phyloP scores from a whole-genome alignment of 2,888 invertebrate species.

The Andrena chrysosceles region DNA sequence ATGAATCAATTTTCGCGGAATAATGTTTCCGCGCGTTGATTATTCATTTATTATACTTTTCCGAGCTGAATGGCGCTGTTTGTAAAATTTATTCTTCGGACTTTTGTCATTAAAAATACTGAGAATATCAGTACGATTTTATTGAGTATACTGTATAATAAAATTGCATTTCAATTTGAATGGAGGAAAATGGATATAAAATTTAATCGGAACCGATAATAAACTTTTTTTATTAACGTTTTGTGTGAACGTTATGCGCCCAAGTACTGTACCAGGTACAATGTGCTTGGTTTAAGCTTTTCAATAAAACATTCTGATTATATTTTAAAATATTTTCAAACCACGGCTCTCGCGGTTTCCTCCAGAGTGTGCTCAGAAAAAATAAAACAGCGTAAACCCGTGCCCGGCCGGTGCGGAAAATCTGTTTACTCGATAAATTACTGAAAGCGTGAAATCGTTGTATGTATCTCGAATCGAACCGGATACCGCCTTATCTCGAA shows the following conservation, averaged over 20 bases:
- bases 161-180: neutral
- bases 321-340: neutral
- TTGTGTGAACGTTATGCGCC: no score
- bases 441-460: conserved; percentile 45
- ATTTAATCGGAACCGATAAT: no score
- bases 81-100: neutral
- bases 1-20: neutral
- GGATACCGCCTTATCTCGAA: conserved; percentile 48
- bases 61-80: neutral
- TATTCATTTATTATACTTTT: neutral
- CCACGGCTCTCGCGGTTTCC: neutral
- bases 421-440: conserved; percentile 50
- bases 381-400: conserved; percentile 4
- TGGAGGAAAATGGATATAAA: no score
- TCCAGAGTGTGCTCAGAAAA: neutral
- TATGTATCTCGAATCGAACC: conserved; percentile 48
- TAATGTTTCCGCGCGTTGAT: conserved; percentile 2
- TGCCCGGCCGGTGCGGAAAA: conserved; percentile 24
- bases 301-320: neutral
- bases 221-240: no score
- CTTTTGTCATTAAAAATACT: neutral
- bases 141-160: neutral
- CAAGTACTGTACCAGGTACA: neutral
- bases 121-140: neutral
- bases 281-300: neutral